These are phyloP conservation scores for Drosophila pseudoobscura DNA, from an alignment of 1,140 invertebrate genomes.

Conservation along the genomic window DNA sequence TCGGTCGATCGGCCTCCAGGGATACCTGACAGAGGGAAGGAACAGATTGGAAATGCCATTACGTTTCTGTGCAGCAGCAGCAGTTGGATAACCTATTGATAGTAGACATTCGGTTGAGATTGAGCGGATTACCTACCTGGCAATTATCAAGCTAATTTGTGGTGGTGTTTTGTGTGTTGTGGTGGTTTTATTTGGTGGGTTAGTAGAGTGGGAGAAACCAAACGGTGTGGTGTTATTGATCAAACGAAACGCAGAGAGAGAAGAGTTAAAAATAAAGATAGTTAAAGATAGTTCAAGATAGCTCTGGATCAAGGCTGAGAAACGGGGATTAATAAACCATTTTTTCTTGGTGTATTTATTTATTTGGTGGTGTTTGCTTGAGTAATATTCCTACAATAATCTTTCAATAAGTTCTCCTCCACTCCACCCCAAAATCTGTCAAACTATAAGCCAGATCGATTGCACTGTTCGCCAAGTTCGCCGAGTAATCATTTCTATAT, in stretches of 20 bases:
- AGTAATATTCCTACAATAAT: background rate
- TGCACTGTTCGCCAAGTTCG: background rate
- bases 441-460: too few relatives aligned
- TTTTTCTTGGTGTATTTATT: background rate
- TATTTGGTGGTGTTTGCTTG: constrained; percentile 2
- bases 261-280: constrained; percentile 56
- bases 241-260: constrained; percentile 45
- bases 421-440: too few relatives aligned
- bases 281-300: constrained; percentile 28
- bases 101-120: background rate
- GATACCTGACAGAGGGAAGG: constrained; percentile 72
- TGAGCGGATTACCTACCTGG: constrained; percentile 54
- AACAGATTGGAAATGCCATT: constrained; percentile 30
- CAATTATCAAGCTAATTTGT: constrained; percentile 72
- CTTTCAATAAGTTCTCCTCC: background rate
- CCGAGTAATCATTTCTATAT: constrained; percentile 7
- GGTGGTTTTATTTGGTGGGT: constrained; percentile 27
- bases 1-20: constrained; percentile 80
- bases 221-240: constrained; percentile 2
- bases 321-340: background rate
- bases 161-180: constrained; percentile 45
- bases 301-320: constrained; percentile 20
- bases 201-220: constrained; percentile 33
- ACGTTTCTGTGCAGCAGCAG: background rate
- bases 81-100: constrained; percentile 4